phyloP scores from a whole-genome alignment of 2,888 invertebrate genomes.

The Tiliacea aurago region DNA sequence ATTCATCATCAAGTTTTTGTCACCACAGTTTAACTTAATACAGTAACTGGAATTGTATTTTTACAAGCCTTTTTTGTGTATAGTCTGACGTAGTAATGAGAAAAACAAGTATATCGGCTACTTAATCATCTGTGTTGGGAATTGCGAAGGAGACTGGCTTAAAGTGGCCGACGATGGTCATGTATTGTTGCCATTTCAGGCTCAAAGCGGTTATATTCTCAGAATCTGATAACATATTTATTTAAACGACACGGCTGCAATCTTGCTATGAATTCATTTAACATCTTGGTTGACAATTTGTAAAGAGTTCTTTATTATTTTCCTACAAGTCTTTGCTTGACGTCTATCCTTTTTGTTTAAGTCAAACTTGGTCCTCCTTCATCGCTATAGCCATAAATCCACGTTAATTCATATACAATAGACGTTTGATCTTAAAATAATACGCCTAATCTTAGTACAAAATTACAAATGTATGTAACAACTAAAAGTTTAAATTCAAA shows the following conservation, averaged over 20 bases:
- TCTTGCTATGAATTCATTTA: slow-evolving; percentile 13
- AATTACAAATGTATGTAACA: slow-evolving; percentile 4
- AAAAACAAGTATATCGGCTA: slow-evolving; percentile 45
- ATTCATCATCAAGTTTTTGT: slow-evolving; percentile 40
- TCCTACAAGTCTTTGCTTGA: background rate
- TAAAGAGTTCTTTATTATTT: background rate
- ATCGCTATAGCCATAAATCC: background rate
- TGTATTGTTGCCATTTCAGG: slow-evolving; percentile 43
- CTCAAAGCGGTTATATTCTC: slow-evolving; percentile 43
- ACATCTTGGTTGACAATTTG: slow-evolving; percentile 9
- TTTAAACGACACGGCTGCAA: slow-evolving; percentile 32
- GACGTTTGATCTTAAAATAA: no score
- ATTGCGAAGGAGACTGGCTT: slow-evolving; percentile 35
- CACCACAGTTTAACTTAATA: slow-evolving; percentile 10
- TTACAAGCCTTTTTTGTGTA: slow-evolving; percentile 40
- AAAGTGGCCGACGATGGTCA: slow-evolving; percentile 19
- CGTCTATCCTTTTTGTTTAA: background rate
- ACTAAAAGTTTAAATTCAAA: slow-evolving; percentile 45
- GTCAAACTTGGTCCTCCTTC: background rate
- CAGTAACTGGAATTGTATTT: slow-evolving; percentile 37
- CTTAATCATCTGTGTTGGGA: slow-evolving; percentile 43
- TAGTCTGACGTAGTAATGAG: slow-evolving; percentile 39
- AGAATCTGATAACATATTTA: slow-evolving; percentile 40
- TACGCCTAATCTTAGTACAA: no score
- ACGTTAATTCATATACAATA: slow-evolving; percentile 13